Evolutionary conservation across 2,797 vertebrate species (phyloP).

Genomic region (Nothura maculosa): DNA sequence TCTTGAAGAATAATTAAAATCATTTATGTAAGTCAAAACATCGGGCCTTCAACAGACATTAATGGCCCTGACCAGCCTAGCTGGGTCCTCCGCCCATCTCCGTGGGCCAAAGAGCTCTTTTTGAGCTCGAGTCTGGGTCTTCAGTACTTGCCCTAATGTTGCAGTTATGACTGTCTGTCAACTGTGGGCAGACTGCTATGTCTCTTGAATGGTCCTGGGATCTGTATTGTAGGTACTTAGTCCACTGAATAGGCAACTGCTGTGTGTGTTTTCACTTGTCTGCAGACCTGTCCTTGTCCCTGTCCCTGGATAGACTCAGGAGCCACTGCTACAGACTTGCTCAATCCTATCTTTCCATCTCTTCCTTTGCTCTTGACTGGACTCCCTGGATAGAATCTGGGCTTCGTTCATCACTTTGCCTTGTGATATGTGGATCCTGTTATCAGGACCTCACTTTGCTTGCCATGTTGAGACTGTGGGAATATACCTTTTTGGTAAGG

Average conservation of each 20-base stretch:
- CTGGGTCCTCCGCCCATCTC: fast-evolving
- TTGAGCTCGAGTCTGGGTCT: background rate
- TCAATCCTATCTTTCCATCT: background rate
- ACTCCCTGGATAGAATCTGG: background rate
- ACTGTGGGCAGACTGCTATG: background rate
- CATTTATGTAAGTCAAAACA: background rate
- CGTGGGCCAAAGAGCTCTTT: fast-evolving
- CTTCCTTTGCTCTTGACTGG: background rate
- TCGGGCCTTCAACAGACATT: background rate
- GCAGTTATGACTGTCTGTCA: background rate
- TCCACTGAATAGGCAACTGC: background rate
- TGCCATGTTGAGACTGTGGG: background rate
- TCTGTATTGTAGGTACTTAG: background rate
- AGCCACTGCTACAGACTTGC: background rate
- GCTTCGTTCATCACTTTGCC: background rate
- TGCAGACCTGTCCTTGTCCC: background rate
- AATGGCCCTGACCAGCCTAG: background rate
- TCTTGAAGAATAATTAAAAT: background rate
- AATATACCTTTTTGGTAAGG: background rate
- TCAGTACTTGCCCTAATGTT: background rate
- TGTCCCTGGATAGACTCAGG: background rate
- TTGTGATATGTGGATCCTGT: background rate
- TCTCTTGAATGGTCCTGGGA: background rate
- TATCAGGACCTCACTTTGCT: background rate
- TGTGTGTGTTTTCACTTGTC: background rate